Conservation (phyloP, 2,797 vertebrate genomes). For the Heliangelus exortis region DNA sequence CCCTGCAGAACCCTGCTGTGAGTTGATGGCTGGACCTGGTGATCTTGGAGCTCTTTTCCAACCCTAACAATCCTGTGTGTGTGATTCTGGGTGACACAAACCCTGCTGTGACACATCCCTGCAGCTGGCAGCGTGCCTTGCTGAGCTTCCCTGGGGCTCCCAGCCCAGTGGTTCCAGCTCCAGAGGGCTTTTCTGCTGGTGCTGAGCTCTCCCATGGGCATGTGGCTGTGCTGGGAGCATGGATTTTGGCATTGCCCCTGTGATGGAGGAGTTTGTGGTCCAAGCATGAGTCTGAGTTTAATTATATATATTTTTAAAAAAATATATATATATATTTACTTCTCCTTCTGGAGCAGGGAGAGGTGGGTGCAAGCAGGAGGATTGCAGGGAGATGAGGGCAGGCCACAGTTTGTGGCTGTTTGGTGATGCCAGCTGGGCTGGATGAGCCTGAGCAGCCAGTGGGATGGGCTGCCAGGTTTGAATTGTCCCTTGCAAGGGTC, state of each 20-base stretch:
- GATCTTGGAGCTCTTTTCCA: no score
- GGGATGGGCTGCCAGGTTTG: not conserved
- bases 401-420: not conserved
- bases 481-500: not conserved
- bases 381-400: not conserved
- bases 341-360: not conserved
- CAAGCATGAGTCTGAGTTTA: no score
- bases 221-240: not conserved
- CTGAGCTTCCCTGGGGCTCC: not conserved
- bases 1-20: not conserved
- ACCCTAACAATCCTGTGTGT: no score
- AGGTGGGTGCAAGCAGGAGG: not conserved
- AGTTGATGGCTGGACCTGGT: no score
- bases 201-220: not conserved
- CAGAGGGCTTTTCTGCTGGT: not conserved
- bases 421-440: not conserved
- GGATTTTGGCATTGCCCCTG: accelerated
- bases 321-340: not conserved
- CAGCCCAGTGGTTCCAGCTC: not conserved
- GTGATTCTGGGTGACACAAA: not conserved
- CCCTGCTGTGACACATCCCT: not conserved
- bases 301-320: no score
- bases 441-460: not conserved
- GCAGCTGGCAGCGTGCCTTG: not conserved
- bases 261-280: not conserved